A percentile compares a stretch with the other conserved stretches of the same genome.
Evolutionary conservation across 1,140 invertebrate genomes (phyloP).

Genomic region (Aphidius gifuensis): DNA sequence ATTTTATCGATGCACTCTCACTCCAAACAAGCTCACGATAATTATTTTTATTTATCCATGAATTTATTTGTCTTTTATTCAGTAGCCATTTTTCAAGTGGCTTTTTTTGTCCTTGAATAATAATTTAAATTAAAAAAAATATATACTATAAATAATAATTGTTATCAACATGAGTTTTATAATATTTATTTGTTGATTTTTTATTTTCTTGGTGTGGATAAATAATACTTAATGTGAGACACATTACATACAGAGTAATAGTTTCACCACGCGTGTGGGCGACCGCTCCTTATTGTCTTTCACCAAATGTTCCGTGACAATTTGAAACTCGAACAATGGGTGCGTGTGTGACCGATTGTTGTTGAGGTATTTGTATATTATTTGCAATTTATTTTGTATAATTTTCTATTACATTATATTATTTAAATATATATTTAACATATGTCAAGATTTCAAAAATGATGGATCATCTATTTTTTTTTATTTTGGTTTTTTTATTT

Average conservation of each 20-base stretch:
- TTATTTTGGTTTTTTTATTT: too few species aligned
- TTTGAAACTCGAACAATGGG: conserved; percentile 22
- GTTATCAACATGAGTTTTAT: too few species aligned
- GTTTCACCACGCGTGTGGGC: conserved; percentile 24
- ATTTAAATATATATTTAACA: too few species aligned
- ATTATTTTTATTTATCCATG: background rate
- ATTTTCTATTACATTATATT: too few species aligned
- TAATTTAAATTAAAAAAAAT: background rate
- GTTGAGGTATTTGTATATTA: background rate
- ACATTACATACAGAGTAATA: too few species aligned
- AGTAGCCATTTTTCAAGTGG: background rate
- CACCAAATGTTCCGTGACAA: conserved; percentile 18
- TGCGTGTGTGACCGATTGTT: conserved; percentile 9
- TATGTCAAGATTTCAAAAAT: too few species aligned
- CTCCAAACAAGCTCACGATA: background rate
- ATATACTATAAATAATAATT: background rate
- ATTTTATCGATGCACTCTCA: conserved; percentile 25
- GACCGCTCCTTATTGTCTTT: conserved; percentile 23
- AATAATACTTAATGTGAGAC: too few species aligned
- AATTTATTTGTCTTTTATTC: background rate
- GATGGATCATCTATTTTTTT: too few species aligned
- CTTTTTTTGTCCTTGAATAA: background rate
- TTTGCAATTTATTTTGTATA: background rate
- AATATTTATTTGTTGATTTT: too few species aligned
- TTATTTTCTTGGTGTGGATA: too few species aligned